A percentile compares a stretch with the other conserved stretches of the same genome.
These are phyloP conservation scores for Alouatta palliata DNA, from an alignment of 2,113 vertebrate species.

Conservation along the genomic window DNA sequence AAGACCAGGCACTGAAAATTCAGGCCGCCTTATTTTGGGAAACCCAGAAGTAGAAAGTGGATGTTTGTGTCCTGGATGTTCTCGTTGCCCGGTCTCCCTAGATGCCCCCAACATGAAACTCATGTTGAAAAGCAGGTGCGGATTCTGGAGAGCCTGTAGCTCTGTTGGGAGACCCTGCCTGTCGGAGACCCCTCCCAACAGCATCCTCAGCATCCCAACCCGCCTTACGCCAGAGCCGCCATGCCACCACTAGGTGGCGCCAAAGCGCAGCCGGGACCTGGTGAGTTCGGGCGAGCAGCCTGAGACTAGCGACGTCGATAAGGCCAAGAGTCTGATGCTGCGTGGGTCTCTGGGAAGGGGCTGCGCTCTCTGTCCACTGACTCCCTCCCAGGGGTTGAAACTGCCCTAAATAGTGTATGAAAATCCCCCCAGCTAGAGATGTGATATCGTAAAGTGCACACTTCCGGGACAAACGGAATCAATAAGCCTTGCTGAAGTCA, in stretches of 20 bases:
- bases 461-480: neutral
- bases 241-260: constrained; percentile 8
- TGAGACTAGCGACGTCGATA: accelerated
- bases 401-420: neutral
- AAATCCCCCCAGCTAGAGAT: neutral
- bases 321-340: neutral
- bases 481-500: neutral
- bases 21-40: neutral
- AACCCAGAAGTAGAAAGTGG: neutral
- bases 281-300: accelerated
- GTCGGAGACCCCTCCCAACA: accelerated
- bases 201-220: neutral
- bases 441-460: neutral
- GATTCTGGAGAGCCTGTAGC: too few relatives aligned
- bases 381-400: neutral
- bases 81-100: neutral
- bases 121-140: too few relatives aligned
- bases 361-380: neutral
- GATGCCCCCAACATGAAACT: neutral
- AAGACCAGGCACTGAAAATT: neutral
- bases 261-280: neutral
- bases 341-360: neutral
- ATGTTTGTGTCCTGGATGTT: neutral
- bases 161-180: too few relatives aligned
- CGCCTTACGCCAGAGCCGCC: neutral